phyloP scores from a whole-genome alignment of 1,140 invertebrate genomes.

The Orchesella cincta region DNA sequence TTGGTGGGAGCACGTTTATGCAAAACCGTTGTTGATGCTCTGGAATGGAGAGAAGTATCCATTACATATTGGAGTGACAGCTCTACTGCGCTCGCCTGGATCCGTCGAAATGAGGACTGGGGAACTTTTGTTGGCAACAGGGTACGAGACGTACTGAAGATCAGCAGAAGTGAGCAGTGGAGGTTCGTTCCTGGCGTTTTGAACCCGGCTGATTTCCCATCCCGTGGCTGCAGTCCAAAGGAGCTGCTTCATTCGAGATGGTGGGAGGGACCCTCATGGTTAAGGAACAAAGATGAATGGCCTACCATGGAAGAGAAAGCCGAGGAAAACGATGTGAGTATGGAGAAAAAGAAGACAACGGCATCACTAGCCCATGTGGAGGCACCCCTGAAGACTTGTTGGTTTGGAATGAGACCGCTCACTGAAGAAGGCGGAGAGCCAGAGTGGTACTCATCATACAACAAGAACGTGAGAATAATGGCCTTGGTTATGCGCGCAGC shows the following conservation, averaged over 20 bases:
- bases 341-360: slow-evolving; percentile 39
- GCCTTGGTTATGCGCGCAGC: not conserved
- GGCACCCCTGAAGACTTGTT: too few species aligned
- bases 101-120: slow-evolving; percentile 45
- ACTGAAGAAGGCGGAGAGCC: too few species aligned
- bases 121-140: slow-evolving; percentile 46
- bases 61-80: slow-evolving; percentile 53
- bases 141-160: not conserved
- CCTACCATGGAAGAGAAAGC: not conserved
- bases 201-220: not conserved
- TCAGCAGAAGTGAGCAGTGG: not conserved
- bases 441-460: not conserved
- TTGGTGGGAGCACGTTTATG: slow-evolving; percentile 52
- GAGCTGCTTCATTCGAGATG: not conserved
- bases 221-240: not conserved
- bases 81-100: slow-evolving; percentile 51
- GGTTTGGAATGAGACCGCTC: too few species aligned
- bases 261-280: not conserved
- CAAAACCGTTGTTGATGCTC: slow-evolving; percentile 40
- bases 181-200: not conserved
- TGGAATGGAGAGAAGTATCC: slow-evolving; percentile 7
- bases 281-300: not conserved
- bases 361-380: not conserved
- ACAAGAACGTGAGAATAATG: not conserved
- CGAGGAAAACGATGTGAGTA: slow-evolving; percentile 38